Evolutionary conservation across 2,797 vertebrate species (phyloP).

Genomic region (Otolemur crassicaudatus): DNA sequence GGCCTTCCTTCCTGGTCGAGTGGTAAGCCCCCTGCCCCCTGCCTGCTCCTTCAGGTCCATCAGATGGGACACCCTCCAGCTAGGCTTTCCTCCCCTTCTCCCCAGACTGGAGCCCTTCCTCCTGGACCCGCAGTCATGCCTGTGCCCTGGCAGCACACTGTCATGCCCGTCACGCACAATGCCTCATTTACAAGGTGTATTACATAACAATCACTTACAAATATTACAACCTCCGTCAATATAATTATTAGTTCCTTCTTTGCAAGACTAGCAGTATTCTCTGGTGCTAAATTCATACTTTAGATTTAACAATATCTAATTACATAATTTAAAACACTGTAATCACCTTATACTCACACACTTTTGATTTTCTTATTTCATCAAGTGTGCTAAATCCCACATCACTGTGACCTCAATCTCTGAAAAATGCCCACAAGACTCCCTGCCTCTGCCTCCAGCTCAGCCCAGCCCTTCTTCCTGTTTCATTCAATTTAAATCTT

Average conservation of each 20-base stretch:
- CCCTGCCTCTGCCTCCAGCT: background rate
- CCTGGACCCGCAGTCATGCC: background rate
- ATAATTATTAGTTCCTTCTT: background rate
- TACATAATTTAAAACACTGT: background rate
- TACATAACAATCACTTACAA: fast-evolving
- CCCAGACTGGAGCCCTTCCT: fast-evolving
- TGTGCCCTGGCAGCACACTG: background rate
- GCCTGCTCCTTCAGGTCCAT: background rate
- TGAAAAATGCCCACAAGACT: background rate
- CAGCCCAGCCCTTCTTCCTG: background rate
- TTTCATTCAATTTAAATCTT: background rate
- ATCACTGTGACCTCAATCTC: background rate
- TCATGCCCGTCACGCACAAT: background rate
- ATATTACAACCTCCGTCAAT: background rate
- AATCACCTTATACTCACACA: background rate
- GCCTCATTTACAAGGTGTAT: background rate
- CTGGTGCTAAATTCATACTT: background rate
- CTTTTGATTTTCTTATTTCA: background rate
- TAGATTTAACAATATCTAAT: background rate
- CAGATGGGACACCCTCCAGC: background rate
- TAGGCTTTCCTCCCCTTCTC: background rate
- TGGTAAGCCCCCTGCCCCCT: fast-evolving
- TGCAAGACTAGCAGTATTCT: background rate
- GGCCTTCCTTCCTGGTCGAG: fast-evolving
- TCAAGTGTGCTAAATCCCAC: background rate